Evolutionary conservation across 2,113 vertebrate genomes (phyloP).

Genomic region (Platysternon megacephalum): DNA sequence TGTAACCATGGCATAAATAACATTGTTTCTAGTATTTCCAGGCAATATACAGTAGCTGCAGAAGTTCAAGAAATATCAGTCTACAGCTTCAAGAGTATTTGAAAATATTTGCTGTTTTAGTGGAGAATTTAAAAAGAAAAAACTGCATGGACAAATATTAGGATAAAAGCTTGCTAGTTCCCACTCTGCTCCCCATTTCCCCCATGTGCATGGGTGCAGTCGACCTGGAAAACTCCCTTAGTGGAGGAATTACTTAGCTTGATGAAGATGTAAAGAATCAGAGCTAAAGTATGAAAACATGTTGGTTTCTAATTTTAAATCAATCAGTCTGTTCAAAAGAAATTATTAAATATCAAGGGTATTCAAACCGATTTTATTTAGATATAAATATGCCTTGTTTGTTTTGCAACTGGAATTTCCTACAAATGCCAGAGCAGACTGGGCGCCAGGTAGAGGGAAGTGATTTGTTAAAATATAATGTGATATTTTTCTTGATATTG

Average conservation of each 20-base stretch:
- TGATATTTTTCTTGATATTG: neutral
- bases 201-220: neutral
- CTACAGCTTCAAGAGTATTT: neutral
- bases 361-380: conserved; percentile 1
- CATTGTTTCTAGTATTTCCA: neutral
- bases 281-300: neutral
- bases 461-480: neutral
- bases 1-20: neutral
- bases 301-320: neutral
- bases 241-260: neutral
- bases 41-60: neutral
- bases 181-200: neutral
- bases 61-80: neutral
- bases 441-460: neutral
- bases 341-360: neutral
- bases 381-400: neutral
- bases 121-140: neutral
- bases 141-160: neutral
- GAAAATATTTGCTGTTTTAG: neutral
- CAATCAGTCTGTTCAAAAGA: neutral
- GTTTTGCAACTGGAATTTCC: conserved; percentile 3
- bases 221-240: neutral
- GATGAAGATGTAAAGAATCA: neutral
- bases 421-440: neutral
- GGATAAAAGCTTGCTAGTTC: neutral